Percentiles rank a stretch among this genome's conserved stretches.
phyloP scores from a whole-genome alignment of 2,113 vertebrate species.

The Cavia aperea region DNA sequence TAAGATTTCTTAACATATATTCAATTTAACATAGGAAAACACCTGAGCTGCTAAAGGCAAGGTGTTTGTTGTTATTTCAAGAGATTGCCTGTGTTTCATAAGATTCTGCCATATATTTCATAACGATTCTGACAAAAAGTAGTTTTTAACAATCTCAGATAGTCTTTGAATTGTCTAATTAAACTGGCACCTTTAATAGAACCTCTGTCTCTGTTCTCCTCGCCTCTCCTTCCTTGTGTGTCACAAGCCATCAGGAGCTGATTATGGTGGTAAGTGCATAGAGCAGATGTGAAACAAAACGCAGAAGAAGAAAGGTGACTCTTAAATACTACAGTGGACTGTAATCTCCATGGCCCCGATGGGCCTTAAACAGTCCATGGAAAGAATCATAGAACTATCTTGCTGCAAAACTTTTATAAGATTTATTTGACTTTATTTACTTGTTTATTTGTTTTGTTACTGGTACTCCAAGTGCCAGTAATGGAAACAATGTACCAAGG shows the following conservation, averaged over 20 bases:
- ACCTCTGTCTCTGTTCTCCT: neutral
- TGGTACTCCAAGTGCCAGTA: neutral
- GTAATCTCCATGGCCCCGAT: slow-evolving; percentile 34
- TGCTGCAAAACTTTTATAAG: neutral
- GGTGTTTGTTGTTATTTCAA: neutral
- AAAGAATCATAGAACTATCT: neutral
- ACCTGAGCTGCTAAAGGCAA: neutral
- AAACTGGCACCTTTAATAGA: neutral
- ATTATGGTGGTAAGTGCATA: slow-evolving; percentile 53
- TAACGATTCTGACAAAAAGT: neutral
- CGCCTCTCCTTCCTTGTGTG: neutral
- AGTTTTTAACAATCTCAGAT: neutral
- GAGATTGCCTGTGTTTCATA: neutral
- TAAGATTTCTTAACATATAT: neutral
- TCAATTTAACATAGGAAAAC: neutral
- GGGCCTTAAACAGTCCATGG: slow-evolving; percentile 9
- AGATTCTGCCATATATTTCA: neutral
- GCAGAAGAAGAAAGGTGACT: slow-evolving; percentile 53
- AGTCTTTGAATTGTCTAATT: neutral
- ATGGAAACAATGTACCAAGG: neutral
- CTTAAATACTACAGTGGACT: neutral
- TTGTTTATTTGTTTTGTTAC: neutral
- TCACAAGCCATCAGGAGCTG: slow-evolving; percentile 60
- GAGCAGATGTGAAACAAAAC: slow-evolving; percentile 50
- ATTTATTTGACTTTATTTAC: neutral